A percentile compares a stretch with the other conserved stretches of the same genome.
phyloP scores from a whole-genome alignment of 1,140 invertebrate genomes.

The Pygmarrhopalites habei region DNA sequence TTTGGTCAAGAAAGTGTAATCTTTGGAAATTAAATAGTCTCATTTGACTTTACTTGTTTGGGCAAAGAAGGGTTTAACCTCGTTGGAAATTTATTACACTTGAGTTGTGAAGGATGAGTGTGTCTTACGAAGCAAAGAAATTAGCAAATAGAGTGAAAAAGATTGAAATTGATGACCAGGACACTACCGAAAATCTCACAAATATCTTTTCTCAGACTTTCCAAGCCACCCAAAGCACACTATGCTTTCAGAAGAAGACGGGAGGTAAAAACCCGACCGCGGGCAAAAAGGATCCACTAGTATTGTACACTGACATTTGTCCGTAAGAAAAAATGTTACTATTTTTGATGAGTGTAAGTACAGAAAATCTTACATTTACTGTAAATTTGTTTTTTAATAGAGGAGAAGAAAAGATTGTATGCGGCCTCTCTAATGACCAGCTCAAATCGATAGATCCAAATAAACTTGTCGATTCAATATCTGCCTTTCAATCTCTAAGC shows the following conservation, averaged over 20 bases:
- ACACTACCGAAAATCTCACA: constrained; percentile 10
- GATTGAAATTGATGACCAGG: constrained; percentile 24
- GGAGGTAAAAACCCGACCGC: not conserved
- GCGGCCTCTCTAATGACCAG: constrained; percentile 20
- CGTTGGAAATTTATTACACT: no score
- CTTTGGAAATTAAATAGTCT: no score
- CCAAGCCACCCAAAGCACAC: constrained; percentile 6
- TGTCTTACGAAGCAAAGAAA: constrained; percentile 9
- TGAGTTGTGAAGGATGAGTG: constrained; percentile 11
- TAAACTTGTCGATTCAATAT: not conserved
- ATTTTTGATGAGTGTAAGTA: constrained; percentile 2
- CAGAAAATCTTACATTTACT: not conserved
- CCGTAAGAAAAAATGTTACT: constrained; percentile 4
- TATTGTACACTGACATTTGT: constrained; percentile 16
- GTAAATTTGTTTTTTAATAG: not conserved
- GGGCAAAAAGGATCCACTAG: not conserved
- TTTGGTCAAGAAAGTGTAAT: no score
- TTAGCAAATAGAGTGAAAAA: constrained; percentile 20
- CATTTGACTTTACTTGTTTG: no score
- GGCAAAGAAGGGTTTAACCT: no score
- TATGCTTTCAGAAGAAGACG: not conserved
- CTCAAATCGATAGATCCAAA: constrained; percentile 15
- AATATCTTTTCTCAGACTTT: constrained; percentile 19
- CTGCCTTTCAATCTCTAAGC: not conserved
- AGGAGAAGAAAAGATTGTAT: constrained; percentile 4